Evolutionary conservation across 2,797 vertebrate genomes (phyloP), one percentile per base, ranked within the genome.

Genomic region (Synaphobranchus kaupii): DNA sequence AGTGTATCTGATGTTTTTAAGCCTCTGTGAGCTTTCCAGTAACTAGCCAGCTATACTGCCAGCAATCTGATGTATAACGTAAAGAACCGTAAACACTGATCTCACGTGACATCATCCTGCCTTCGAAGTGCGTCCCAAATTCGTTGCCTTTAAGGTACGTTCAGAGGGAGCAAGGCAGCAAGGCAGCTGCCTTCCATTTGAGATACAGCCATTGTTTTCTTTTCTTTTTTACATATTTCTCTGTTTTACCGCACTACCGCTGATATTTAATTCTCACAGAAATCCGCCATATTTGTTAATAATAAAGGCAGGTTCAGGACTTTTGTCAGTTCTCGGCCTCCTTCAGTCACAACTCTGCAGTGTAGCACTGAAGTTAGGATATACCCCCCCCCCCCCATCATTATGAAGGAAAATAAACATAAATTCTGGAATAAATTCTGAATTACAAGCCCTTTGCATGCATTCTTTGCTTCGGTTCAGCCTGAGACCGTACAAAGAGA

Each of bases 401-500:
- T 47, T 80, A 47, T 25, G 39, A 81, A 12, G 22, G 13, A 22
- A 81, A 81, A 25, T 22, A 81, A 44, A 34, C 8, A 28, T 44
- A 47, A 44, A 31, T 39, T 39, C 48, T 85, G 47, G 76, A 48
- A 76, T 76, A 22, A 7, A n/a, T 78, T 39, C 50, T n/a, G 48
- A 31, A 56, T 34, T 56, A 66, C 31, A 56, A n/a, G 44, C 56
- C 66, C 54, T 39, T 4, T 82, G 60, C n/a, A 34, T 44, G 78
- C 60, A 48, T 13, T 12, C 17, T 22, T 63, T 13, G 68, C 8
- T 76, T 12, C 5, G 71, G 22, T 80, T 85, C 85, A 88, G 86
- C 86, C 88, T 83, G 58, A 25, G 68, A 50, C 28, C 56, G 76
- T 52, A 47, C 44, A 63, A 73, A 68, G 52, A 82, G 71, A 76